Evolutionary conservation across 2,888 invertebrate species (phyloP).

Genomic region (Macropis europaea): DNA sequence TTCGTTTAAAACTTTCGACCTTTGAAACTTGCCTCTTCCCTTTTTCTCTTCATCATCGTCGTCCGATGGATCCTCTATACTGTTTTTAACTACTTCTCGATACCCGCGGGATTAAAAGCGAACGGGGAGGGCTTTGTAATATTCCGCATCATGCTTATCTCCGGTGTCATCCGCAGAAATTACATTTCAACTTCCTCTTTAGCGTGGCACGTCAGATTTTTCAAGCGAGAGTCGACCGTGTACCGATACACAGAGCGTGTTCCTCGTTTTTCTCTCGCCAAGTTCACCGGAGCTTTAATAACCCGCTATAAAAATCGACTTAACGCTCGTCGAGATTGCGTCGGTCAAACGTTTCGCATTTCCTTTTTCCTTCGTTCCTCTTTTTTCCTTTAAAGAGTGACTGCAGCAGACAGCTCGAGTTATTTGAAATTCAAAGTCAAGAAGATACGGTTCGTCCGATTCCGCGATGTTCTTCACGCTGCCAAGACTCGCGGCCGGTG

Average conservation of each 20-base stretch:
- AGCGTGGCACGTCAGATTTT: slow-evolving; percentile 25
- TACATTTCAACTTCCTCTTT: slow-evolving; percentile 40
- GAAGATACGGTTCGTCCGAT: no score
- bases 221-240: neutral
- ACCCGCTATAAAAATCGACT: slow-evolving; percentile 3
- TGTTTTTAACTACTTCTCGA: slow-evolving; percentile 29
- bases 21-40: slow-evolving; percentile 1
- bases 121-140: slow-evolving; percentile 23
- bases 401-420: no score
- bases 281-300: neutral
- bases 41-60: neutral
- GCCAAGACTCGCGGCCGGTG: neutral
- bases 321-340: neutral
- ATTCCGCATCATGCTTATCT: slow-evolving; percentile 40
- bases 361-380: neutral
- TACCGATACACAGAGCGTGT: slow-evolving; percentile 26
- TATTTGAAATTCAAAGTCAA: no score
- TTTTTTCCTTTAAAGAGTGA: no score
- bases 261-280: neutral
- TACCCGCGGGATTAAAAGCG: slow-evolving; percentile 35
- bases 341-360: neutral
- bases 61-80: neutral
- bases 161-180: slow-evolving; percentile 56
- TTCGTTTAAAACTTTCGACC: slow-evolving; percentile 32
- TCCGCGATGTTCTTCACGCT: no score